Conservation (phyloP, 2,888 invertebrate genomes). For the Tethea ocularis region DNA sequence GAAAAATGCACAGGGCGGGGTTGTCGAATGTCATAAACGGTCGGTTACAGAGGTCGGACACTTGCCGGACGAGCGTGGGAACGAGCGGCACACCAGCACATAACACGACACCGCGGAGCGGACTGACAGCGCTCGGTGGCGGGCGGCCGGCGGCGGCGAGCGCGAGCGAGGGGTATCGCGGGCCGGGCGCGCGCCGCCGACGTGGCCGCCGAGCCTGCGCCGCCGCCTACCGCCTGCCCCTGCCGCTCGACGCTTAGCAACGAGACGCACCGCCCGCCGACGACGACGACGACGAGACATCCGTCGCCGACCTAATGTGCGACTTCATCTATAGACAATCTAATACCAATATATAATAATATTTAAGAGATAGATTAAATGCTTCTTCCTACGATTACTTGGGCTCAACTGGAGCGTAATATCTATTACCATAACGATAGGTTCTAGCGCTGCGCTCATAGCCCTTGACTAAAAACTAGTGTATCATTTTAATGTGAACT, state of each 20-base stretch:
- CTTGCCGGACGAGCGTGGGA: slow-evolving; percentile 58
- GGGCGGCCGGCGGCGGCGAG: slow-evolving; percentile 36
- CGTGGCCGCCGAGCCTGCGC: slow-evolving; percentile 48
- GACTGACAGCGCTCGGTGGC: slow-evolving; percentile 52
- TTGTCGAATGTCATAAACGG: slow-evolving; percentile 81
- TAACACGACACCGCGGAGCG: slow-evolving; percentile 68
- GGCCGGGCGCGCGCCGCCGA: slow-evolving; percentile 41
- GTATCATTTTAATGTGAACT: neutral
- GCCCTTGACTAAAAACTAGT: neutral
- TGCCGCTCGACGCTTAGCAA: slow-evolving; percentile 28
- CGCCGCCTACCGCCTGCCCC: slow-evolving; percentile 40
- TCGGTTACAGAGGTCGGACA: slow-evolving; percentile 78
- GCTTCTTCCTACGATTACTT: neutral
- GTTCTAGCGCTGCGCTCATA: neutral
- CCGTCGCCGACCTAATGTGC: slow-evolving; percentile 38
- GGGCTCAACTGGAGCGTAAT: neutral
- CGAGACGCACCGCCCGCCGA: slow-evolving; percentile 26
- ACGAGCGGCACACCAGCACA: slow-evolving; percentile 56
- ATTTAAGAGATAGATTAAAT: neutral
- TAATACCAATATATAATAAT: neutral
- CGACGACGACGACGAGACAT: slow-evolving; percentile 8
- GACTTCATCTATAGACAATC: slow-evolving; percentile 19
- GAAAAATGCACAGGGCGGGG: slow-evolving; percentile 82
- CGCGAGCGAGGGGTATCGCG: slow-evolving; percentile 62
- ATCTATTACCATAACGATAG: neutral